phyloP scores from a whole-genome alignment of 2,113 vertebrate species.

The Chunga burmeisteri region DNA sequence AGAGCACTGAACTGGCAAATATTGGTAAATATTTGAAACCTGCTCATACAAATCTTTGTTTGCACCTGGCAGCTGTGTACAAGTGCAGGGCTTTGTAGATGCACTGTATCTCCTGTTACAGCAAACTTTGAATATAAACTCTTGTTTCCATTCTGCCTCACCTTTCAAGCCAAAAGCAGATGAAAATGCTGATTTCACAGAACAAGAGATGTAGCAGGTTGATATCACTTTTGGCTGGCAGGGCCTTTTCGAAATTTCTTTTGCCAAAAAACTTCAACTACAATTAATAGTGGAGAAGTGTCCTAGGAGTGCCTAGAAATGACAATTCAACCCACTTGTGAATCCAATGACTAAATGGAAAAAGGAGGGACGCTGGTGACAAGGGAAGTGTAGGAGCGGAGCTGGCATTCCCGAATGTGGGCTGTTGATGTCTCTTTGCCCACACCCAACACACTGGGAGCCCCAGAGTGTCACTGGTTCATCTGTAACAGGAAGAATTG shows the following conservation, averaged over 20 bases:
- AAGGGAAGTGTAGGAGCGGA: background rate
- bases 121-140: background rate
- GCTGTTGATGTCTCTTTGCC: background rate
- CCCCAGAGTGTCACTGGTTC: background rate
- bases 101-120: background rate
- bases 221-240: background rate
- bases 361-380: rapidly evolving
- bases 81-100: background rate
- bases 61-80: background rate
- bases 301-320: background rate
- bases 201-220: background rate
- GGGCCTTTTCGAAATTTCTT: background rate
- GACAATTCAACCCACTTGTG: background rate
- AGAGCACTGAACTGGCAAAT: background rate
- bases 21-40: background rate
- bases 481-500: background rate
- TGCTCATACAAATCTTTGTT: background rate
- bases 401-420: rapidly evolving
- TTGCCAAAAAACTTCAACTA: background rate
- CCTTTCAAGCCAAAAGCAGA: background rate
- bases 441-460: background rate
- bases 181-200: background rate
- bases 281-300: background rate
- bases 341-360: background rate
- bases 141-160: background rate